These are phyloP conservation scores for Sebastes schlegelii DNA, from an alignment of 2,113 vertebrate species.

Conservation along the genomic window DNA sequence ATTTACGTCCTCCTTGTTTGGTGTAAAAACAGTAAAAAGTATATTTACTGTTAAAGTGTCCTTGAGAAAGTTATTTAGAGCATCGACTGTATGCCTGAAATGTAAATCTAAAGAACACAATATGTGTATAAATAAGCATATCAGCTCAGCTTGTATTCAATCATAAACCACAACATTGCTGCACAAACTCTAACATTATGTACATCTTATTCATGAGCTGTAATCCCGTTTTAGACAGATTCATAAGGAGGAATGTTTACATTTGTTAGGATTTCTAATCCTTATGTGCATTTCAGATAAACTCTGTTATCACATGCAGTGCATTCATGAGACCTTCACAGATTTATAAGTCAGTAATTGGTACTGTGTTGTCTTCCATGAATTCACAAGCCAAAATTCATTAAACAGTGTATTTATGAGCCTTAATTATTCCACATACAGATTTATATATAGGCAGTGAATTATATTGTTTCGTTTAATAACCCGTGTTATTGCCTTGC, in stretches of 20 bases:
- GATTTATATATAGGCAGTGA: conserved; percentile 33
- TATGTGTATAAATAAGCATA: neutral
- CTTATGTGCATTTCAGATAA: neutral
- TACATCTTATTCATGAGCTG: neutral
- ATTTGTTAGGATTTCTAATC: conserved; percentile 29
- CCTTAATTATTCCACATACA: conserved; percentile 33
- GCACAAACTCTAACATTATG: neutral
- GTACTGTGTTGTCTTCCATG: neutral
- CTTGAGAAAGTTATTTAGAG: neutral
- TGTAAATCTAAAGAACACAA: neutral
- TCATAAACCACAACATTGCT: neutral
- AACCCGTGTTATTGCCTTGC: conserved; percentile 15
- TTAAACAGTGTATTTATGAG: conserved; percentile 39
- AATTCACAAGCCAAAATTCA: conserved; percentile 21
- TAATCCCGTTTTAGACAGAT: conserved; percentile 6
- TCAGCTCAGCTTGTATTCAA: neutral
- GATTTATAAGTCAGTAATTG: conserved; percentile 7
- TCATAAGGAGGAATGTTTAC: neutral
- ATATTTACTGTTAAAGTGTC: neutral
- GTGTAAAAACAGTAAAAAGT: neutral
- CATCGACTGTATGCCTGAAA: neutral
- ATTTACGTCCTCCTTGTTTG: neutral
- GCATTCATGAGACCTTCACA: neutral
- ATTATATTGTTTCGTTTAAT: conserved; percentile 28
- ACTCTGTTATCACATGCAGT: neutral